Percentiles rank a stretch among this genome's conserved stretches.
phyloP scores from a whole-genome alignment of 2,797 vertebrate genomes.

The Chanos chanos region DNA sequence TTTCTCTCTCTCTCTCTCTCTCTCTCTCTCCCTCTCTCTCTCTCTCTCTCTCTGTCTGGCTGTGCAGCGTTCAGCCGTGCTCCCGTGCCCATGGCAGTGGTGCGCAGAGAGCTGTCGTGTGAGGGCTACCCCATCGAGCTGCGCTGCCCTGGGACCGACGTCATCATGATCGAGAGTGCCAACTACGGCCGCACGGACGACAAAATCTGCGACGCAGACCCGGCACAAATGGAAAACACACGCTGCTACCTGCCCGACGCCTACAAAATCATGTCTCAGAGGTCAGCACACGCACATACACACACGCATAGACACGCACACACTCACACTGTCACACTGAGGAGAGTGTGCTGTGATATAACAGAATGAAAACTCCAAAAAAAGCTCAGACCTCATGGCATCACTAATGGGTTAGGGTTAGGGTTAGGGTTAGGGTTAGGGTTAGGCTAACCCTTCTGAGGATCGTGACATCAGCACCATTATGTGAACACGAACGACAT shows the following conservation, averaged over 20 bases:
- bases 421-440: no score
- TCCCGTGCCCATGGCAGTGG: constrained; percentile 83
- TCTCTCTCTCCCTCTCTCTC: constrained; percentile 7
- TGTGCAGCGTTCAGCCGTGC: constrained; percentile 35
- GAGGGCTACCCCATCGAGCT: constrained; percentile 98
- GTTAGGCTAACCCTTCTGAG: no score
- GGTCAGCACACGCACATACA: constrained; percentile 15
- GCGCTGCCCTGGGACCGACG: constrained; percentile 95
- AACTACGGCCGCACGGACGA: constrained; percentile 98
- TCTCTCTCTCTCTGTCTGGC: constrained; percentile 30
- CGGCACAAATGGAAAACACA: constrained; percentile 98
- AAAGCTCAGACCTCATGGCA: no score
- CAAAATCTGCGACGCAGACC: constrained; percentile 98
- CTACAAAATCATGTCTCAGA: constrained; percentile 92
- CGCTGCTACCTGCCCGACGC: constrained; percentile 97
- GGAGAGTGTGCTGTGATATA: no score
- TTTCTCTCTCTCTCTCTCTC: constrained; percentile 22
- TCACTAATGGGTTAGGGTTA: no score
- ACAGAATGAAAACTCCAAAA: no score
- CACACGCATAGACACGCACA: neutral
- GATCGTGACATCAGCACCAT: no score
- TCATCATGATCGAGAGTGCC: constrained; percentile 99
- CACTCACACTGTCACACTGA: no score
- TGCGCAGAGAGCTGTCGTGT: constrained; percentile 94
- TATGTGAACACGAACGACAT: no score